Evolutionary conservation across 2,113 vertebrate species (phyloP).

Genomic region (Apaloderma vittatum): DNA sequence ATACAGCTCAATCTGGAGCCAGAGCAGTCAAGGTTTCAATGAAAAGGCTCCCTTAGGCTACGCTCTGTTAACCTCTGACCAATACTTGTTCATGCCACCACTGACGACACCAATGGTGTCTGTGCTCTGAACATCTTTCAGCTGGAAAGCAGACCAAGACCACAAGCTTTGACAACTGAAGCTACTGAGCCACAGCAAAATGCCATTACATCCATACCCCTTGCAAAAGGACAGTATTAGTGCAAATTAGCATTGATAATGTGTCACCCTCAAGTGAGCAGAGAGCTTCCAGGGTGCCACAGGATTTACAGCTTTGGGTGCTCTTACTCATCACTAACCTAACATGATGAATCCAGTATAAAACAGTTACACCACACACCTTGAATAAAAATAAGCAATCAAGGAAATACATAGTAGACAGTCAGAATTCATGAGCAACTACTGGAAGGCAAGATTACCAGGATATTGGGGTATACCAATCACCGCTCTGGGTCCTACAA

Average conservation of each 20-base stretch:
- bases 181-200: background rate
- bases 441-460: background rate
- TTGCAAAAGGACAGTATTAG: background rate
- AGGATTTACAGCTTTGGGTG: background rate
- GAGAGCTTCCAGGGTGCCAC: background rate
- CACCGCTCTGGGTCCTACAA: background rate
- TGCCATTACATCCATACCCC: rapidly evolving
- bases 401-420: background rate
- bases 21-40: rapidly evolving
- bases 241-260: background rate
- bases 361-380: background rate
- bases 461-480: background rate
- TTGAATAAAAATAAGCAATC: background rate
- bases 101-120: background rate
- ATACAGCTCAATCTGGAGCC: background rate
- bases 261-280: background rate
- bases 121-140: background rate
- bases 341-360: background rate
- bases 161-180: background rate
- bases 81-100: background rate
- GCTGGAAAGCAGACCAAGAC: background rate
- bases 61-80: background rate
- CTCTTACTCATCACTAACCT: background rate
- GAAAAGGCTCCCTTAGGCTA: background rate
- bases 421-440: background rate